phyloP scores from a whole-genome alignment of 2,888 invertebrate species.

The Keiferia lycopersicella region DNA sequence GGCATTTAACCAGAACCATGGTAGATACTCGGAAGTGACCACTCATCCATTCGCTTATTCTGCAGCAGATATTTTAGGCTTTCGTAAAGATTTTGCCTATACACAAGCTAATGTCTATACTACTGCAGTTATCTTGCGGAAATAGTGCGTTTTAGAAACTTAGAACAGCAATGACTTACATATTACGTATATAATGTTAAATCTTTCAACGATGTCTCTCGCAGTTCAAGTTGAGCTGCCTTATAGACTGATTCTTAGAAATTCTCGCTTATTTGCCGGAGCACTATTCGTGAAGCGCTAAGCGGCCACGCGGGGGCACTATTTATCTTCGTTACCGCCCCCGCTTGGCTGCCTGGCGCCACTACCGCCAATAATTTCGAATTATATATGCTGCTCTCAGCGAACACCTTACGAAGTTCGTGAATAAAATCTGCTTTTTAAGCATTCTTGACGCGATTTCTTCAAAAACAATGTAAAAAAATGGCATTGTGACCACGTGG shows the following conservation, averaged over 20 bases:
- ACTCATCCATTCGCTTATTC: background rate
- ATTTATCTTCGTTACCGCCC: slow-evolving; percentile 34
- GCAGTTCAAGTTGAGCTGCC: background rate
- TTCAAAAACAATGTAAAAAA: too few species aligned
- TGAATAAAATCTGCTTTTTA: background rate
- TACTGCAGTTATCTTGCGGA: background rate
- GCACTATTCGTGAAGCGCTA: background rate
- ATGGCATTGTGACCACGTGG: too few species aligned
- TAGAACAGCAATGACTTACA: too few species aligned
- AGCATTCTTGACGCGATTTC: too few species aligned
- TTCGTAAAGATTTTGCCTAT: background rate
- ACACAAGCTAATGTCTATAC: background rate
- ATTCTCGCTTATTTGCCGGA: slow-evolving; percentile 7
- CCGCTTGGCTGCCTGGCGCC: slow-evolving; percentile 22
- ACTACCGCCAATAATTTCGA: slow-evolving; percentile 43
- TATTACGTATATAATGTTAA: too few species aligned
- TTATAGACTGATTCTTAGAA: slow-evolving; percentile 15
- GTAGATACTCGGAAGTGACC: slow-evolving; percentile 13
- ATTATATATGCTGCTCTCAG: slow-evolving; percentile 41
- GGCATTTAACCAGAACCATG: slow-evolving; percentile 12
- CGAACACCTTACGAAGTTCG: background rate
- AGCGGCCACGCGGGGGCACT: slow-evolving; percentile 24
- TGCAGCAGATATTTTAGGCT: too few species aligned
- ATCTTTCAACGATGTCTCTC: background rate
- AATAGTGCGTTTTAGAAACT: background rate